A percentile compares a stretch with the other conserved stretches of the same genome.
These are phyloP conservation scores for Parotia lawesii DNA, from an alignment of 2,113 vertebrate species.

Conservation along the genomic window DNA sequence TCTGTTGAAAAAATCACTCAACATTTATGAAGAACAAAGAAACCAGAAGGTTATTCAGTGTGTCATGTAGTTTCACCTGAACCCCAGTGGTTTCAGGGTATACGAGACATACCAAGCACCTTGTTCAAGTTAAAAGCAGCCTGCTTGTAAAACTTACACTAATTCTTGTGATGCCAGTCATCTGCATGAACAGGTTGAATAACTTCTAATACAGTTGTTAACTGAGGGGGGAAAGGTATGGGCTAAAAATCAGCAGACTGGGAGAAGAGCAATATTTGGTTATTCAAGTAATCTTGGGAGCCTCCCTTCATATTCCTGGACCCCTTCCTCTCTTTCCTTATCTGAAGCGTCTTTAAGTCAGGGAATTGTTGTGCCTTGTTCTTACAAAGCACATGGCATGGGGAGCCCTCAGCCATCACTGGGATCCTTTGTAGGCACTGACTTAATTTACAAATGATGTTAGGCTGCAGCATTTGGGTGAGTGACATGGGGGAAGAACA, in stretches of 20 bases:
- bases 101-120: neutral
- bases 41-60: neutral
- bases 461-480: neutral
- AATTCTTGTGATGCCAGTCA: neutral
- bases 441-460: neutral
- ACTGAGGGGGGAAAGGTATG: neutral
- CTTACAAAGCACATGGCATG: neutral
- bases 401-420: neutral
- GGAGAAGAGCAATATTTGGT: neutral
- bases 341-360: neutral
- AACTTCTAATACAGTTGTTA: neutral
- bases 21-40: neutral
- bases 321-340: neutral
- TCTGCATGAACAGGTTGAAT: neutral
- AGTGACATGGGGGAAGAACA: neutral
- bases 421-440: neutral
- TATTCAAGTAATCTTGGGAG: neutral
- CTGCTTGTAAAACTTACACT: neutral
- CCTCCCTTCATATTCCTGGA: neutral
- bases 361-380: neutral
- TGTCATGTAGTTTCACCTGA: conserved; percentile 39
- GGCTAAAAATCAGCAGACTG: neutral
- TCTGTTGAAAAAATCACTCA: conserved; percentile 29
- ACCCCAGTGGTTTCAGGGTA: neutral
- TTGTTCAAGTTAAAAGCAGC: neutral